Percentiles rank a stretch among this genome's conserved stretches.
Evolutionary conservation across 2,113 vertebrate genomes (phyloP).

Genomic region (Ophthalmolycus amberensis): DNA sequence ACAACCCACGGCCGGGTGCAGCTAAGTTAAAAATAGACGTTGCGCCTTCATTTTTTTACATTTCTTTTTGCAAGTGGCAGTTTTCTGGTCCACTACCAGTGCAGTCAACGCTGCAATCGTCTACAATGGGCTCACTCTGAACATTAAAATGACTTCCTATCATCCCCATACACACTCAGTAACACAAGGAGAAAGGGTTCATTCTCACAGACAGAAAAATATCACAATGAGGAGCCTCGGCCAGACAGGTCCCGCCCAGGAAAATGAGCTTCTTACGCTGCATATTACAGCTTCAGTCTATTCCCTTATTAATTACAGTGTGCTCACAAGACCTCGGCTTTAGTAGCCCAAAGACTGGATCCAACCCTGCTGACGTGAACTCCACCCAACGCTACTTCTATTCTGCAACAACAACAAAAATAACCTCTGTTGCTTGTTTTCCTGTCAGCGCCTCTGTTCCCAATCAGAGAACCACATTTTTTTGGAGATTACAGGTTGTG

Average conservation of each 20-base stretch:
- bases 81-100: conserved; percentile 3
- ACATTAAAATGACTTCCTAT: not conserved
- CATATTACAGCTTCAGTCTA: conserved; percentile 20
- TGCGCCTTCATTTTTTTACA: not conserved
- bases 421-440: too few relatives aligned
- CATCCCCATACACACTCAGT: not conserved
- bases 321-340: conserved; percentile 41
- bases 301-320: conserved; percentile 45
- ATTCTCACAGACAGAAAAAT: not conserved
- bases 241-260: not conserved
- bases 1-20: not conserved
- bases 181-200: not conserved
- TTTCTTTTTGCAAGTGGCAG: not conserved
- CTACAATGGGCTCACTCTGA: not conserved
- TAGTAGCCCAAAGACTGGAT: conserved; percentile 31
- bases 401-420: not conserved
- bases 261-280: conserved; percentile 6
- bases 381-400: conserved; percentile 28
- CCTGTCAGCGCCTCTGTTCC: too few relatives aligned
- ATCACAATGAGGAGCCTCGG: not conserved
- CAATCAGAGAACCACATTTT: not conserved
- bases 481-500: not conserved
- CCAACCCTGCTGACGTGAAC: conserved; percentile 5
- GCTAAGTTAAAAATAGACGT: conserved; percentile 22
- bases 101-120: not conserved